phyloP scores from a whole-genome alignment of 2,797 vertebrate species.

The Phylloscopus collybita region DNA sequence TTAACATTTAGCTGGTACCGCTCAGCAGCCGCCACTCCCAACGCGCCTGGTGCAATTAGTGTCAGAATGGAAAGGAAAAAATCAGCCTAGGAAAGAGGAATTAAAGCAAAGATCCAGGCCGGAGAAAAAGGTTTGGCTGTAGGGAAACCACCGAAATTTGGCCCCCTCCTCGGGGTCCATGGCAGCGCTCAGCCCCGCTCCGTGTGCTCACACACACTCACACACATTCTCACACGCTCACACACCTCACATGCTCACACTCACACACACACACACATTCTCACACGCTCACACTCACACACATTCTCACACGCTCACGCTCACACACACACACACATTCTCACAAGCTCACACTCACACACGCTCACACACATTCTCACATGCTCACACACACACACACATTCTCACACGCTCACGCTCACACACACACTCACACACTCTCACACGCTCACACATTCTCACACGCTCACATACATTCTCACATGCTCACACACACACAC shows the following conservation, averaged over 20 bases:
- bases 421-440: conserved; percentile 23
- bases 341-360: no score
- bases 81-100: conserved; percentile 74
- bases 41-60: conserved; percentile 75
- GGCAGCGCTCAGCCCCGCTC: not conserved
- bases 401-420: no score
- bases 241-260: not conserved
- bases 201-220: not conserved
- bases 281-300: not conserved
- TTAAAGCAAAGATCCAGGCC: conserved; percentile 67
- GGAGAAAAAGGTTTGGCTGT: conserved; percentile 22
- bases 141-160: conserved; percentile 42
- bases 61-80: conserved; percentile 71
- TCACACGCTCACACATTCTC: not conserved
- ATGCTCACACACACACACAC: not conserved
- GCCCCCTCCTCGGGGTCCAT: conserved; percentile 3
- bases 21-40: conserved; percentile 77
- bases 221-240: not conserved
- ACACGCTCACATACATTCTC: conserved; percentile 12
- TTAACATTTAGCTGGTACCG: conserved; percentile 79
- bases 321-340: conserved; percentile 2
- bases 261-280: not conserved
- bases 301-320: not conserved
- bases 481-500: not conserved
- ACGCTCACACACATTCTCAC: not conserved